Evolutionary conservation across 2,113 vertebrate species (phyloP), one percentile per base, ranked within the genome.

Genomic region (Mormyrus lacerda): DNA sequence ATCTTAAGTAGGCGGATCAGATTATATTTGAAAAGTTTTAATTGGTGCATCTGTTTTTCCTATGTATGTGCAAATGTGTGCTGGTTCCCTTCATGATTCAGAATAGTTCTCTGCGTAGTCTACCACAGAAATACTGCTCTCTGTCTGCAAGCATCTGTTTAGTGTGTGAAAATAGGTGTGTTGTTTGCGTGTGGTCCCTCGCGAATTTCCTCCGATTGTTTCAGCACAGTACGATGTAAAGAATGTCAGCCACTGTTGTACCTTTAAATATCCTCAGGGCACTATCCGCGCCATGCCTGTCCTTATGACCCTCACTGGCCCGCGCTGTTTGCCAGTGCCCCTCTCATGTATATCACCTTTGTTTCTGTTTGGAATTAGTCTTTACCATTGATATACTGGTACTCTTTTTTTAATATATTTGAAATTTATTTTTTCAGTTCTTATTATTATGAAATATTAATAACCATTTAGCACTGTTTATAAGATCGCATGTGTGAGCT

Each of bases 221-320:
- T 91, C 89, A 91, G 82, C 69, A 42, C 44, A 61, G 73, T 42
- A 86, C 76, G 88, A 91, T 89, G 89, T 85, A 4, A 47, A 86
- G 58, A 89, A 91, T 91, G 89, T 24, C 89, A 91, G 90, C 87
- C 89, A 45, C 45, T 47, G 8, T 65, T 55, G 58, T 48, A 15
- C 51, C 87, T 85, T 88, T 88, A 88, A 89, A 91, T 91, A 91
- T 89, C 87, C 9, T 21, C 35, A 58, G n/a, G 50, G 45, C 76
- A 6, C 9, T 58, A 61, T 89, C 50, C 58, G 10, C 35, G 4
- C 19, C 73, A 21, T 84, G 44, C 2, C 27, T 89, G 82, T 83
- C 88, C 51, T 31, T 21, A 3, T 69, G 88, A 89, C 73, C 73
- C 88, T n/a, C 39, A 1, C 79, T 19, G 53, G 19, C 88, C 42